Percentiles rank a stretch among this genome's conserved stretches.
Conservation (phyloP, 2,113 vertebrate genomes). For the Mustelus asterias region DNA sequence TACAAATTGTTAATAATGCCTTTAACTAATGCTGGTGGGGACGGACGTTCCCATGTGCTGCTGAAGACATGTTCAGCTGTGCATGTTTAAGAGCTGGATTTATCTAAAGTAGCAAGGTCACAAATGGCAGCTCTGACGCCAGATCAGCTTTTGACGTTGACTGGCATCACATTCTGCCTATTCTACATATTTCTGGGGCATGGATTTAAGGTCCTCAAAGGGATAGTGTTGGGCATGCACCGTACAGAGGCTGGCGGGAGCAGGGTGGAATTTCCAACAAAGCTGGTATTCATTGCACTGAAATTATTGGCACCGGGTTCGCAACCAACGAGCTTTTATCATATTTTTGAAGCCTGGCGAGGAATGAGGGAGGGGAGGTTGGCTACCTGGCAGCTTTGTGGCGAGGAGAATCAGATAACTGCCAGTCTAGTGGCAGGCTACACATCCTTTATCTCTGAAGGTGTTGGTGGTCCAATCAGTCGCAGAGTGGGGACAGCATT, state of each 20-base stretch:
- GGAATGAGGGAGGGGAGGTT: not conserved
- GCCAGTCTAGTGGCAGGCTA: not conserved
- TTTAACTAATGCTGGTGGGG: no score
- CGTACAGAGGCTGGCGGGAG: not conserved
- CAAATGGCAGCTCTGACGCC: not conserved
- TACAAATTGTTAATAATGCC: no score
- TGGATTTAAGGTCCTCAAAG: not conserved
- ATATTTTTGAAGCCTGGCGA: not conserved
- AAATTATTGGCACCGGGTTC: not conserved
- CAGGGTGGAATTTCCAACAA: not conserved
- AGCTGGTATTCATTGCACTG: not conserved
- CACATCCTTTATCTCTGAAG: not conserved
- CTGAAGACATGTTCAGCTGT: not conserved
- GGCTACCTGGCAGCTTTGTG: not conserved
- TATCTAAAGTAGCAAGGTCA: not conserved
- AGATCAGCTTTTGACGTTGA: not conserved
- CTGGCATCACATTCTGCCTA: not conserved
- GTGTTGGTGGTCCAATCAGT: constrained; percentile 14
- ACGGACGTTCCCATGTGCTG: no score
- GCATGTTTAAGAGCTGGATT: not conserved
- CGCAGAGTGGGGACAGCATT: not conserved
- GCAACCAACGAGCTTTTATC: not conserved
- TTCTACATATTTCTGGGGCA: not conserved
- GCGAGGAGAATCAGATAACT: not conserved
- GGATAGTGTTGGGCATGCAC: not conserved